Conservation (phyloP, 2,113 vertebrate genomes). For the Indri indri region DNA sequence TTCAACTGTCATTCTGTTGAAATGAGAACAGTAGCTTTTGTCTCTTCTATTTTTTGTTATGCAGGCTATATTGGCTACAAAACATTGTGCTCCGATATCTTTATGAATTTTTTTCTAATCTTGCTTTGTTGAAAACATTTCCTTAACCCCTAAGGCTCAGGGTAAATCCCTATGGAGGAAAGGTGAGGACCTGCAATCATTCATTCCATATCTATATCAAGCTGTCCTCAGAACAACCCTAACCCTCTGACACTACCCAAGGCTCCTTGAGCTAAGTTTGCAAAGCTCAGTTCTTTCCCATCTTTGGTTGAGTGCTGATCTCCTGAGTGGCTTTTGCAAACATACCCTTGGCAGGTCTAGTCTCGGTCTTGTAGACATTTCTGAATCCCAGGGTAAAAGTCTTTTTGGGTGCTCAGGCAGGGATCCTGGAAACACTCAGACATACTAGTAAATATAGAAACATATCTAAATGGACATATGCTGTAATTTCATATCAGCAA, state of each 20-base stretch:
- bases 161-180: background rate
- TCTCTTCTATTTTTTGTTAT: slow-evolving; percentile 24
- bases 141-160: background rate
- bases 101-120: background rate
- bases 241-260: background rate
- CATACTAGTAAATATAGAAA: background rate
- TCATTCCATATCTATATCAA: background rate
- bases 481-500: background rate
- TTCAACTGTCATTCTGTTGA: slow-evolving; percentile 32
- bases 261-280: background rate
- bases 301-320: background rate
- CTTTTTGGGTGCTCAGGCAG: background rate
- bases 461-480: background rate
- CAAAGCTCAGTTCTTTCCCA: background rate
- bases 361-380: background rate
- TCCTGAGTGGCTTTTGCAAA: background rate
- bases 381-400: slow-evolving; percentile 18
- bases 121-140: background rate
- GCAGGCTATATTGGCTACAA: background rate
- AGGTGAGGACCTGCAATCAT: background rate
- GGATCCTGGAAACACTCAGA: background rate
- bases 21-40: slow-evolving; percentile 49
- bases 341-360: background rate
- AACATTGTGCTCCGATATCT: background rate
- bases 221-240: background rate